Percentiles rank a stretch among this genome's conserved stretches.
Evolutionary conservation across 1,140 invertebrate species (phyloP).

Genomic region (Platyura marginata): DNA sequence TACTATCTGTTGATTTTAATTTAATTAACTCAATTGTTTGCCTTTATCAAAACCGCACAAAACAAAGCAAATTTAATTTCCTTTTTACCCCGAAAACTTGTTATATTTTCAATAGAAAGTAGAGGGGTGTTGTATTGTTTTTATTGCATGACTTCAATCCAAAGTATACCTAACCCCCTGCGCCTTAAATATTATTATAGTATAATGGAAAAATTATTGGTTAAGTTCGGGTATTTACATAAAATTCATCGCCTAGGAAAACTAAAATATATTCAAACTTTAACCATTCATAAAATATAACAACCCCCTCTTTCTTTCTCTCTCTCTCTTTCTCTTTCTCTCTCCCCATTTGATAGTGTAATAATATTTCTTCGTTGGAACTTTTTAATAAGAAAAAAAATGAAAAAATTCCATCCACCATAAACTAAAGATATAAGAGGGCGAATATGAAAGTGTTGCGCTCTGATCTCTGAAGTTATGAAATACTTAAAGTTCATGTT

Average conservation of each 20-base stretch:
- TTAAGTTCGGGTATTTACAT: background rate
- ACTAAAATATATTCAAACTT: background rate
- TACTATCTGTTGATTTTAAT: background rate
- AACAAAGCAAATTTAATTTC: background rate
- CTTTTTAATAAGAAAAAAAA: too few relatives aligned
- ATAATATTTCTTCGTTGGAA: too few relatives aligned
- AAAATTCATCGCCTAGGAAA: background rate
- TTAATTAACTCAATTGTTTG: background rate
- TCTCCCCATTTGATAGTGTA: background rate
- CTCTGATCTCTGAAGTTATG: background rate
- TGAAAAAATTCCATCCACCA: background rate
- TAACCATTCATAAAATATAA: background rate
- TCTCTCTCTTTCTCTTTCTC: background rate
- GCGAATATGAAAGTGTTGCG: background rate
- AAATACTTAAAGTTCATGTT: background rate
- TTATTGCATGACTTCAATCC: background rate
- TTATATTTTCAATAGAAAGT: background rate
- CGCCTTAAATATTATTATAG: too few relatives aligned
- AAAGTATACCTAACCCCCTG: too few relatives aligned
- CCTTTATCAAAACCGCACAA: background rate
- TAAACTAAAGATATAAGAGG: background rate
- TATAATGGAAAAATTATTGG: background rate
- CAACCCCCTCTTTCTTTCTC: too few relatives aligned
- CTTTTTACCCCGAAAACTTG: background rate
- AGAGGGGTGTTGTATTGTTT: background rate